A percentile compares a stretch with the other conserved stretches of the same genome.
Conservation (phyloP, 1,140 invertebrate species). For the Stegodyphus dumicola region DNA sequence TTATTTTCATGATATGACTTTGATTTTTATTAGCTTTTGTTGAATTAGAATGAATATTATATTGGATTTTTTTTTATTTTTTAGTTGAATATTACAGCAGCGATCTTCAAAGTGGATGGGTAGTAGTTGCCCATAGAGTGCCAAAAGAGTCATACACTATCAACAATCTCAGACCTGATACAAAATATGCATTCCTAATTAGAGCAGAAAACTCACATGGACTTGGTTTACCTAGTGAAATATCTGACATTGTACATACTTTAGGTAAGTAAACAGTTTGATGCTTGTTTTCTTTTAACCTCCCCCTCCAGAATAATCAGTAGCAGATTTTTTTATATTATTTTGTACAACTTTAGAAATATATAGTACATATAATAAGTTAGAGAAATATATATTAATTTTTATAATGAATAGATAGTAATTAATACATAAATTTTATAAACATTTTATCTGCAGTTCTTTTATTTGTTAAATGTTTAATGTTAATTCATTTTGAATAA, state of each 20-base stretch:
- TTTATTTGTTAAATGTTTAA: no score
- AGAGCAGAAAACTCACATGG: constrained; percentile 90
- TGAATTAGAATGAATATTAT: background rate
- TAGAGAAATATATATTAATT: no score
- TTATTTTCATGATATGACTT: background rate
- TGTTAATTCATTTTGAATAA: background rate
- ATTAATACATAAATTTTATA: no score
- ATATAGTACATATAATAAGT: no score
- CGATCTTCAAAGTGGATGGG: constrained; percentile 82
- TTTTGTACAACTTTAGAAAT: no score
- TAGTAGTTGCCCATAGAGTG: constrained; percentile 77
- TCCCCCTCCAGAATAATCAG: no score
- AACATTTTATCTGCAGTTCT: no score
- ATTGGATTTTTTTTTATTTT: constrained; percentile 42
- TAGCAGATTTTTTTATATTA: no score
- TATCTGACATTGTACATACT: constrained; percentile 67
- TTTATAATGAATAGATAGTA: no score
- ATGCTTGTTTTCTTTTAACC: no score
- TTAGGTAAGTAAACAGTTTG: constrained; percentile 18
- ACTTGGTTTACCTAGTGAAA: constrained; percentile 71
- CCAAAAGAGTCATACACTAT: constrained; percentile 76
- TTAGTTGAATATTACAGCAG: constrained; percentile 86
- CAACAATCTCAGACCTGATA: constrained; percentile 80
- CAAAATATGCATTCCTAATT: constrained; percentile 87
- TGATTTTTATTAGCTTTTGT: no score